Evolutionary conservation across 2,797 vertebrate genomes (phyloP).

Genomic region (Parauchenoglanis ngamensis): DNA sequence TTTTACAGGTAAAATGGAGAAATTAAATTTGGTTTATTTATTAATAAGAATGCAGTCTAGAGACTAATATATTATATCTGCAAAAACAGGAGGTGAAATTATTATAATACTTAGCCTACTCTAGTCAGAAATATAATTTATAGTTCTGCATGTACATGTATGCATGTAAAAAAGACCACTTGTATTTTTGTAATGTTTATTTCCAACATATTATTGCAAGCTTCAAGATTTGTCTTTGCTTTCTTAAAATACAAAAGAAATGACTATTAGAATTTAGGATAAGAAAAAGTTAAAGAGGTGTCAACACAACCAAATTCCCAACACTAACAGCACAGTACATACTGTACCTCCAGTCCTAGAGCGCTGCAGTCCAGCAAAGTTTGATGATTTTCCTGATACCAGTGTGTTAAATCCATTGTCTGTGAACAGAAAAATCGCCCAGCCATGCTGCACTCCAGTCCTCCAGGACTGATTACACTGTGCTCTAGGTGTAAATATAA

Average conservation of each 20-base stretch:
- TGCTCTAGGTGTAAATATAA: neutral
- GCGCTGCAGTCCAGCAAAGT: neutral
- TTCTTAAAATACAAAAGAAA: conserved; percentile 65
- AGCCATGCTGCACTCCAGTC: neutral
- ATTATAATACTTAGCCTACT: neutral
- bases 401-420: neutral
- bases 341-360: neutral
- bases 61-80: neutral
- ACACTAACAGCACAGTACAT: neutral
- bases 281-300: neutral
- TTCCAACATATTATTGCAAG: conserved; percentile 60
- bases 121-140: neutral
- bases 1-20: neutral
- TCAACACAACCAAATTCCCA: neutral
- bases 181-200: conserved; percentile 9
- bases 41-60: neutral
- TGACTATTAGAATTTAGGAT: neutral
- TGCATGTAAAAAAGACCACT: neutral
- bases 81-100: neutral
- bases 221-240: conserved; percentile 58
- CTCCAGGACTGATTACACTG: neutral
- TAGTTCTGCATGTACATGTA: neutral
- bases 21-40: neutral
- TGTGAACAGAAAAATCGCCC: neutral
- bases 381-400: neutral